Evolutionary conservation across 2,888 invertebrate genomes (phyloP).

Genomic region (Plebejus argus): DNA sequence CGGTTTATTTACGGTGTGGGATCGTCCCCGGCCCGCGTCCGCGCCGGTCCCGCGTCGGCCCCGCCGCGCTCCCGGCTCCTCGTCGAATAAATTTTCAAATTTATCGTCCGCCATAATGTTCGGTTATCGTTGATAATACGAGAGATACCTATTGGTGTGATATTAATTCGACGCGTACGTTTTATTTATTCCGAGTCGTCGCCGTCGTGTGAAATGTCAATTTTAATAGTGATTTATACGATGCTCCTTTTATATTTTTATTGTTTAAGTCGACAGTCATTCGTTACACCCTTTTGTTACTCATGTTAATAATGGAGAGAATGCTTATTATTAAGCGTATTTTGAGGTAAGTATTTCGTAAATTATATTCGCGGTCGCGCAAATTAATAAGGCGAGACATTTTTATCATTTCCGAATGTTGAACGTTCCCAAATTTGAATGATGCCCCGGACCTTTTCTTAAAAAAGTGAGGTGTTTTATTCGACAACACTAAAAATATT

Average conservation of each 20-base stretch:
- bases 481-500: conserved; percentile 6
- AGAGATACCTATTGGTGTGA: conserved; percentile 63
- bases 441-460: conserved; percentile 1
- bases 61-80: conserved; percentile 55
- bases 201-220: conserved; percentile 71
- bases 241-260: conserved; percentile 44
- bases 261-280: conserved; percentile 47
- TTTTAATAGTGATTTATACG: conserved; percentile 71
- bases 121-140: conserved; percentile 69
- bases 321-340: not conserved
- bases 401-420: not conserved
- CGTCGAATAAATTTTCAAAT: conserved; percentile 70
- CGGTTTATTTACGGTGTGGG: conserved; percentile 72
- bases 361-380: not conserved
- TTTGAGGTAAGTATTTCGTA: not conserved
- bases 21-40: conserved; percentile 50
- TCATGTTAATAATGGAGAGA: conserved; percentile 27
- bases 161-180: conserved; percentile 63
- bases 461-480: conserved; percentile 9
- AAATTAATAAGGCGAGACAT: not conserved
- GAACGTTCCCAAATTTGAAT: not conserved
- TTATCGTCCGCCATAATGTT: conserved; percentile 68
- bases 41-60: conserved; percentile 50
- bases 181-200: conserved; percentile 50
- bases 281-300: conserved; percentile 41